Conservation (phyloP, 2,888 invertebrate species). For the Aquatica leii region DNA sequence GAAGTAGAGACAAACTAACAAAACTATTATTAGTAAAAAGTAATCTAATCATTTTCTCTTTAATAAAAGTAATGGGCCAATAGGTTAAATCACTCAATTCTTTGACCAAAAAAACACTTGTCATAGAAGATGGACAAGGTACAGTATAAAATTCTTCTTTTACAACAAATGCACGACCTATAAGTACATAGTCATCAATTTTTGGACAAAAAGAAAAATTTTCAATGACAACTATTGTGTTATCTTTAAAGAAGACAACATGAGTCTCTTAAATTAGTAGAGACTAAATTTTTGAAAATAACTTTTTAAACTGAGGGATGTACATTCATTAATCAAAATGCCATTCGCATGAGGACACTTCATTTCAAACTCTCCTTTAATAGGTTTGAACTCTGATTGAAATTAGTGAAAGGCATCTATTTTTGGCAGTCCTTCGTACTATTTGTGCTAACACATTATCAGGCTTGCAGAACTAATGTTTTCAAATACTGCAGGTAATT, state of each 20-base stretch:
- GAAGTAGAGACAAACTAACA: too few species aligned
- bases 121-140: not conserved
- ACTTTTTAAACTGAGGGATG: not conserved
- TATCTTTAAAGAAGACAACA: not conserved
- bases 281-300: slow-evolving; percentile 1
- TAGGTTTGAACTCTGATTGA: not conserved
- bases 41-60: too few species aligned
- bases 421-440: too few species aligned
- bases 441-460: too few species aligned
- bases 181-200: not conserved
- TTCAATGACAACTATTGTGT: slow-evolving; percentile 1
- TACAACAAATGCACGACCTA: not conserved
- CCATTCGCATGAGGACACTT: not conserved
- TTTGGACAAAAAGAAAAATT: slow-evolving; percentile 3
- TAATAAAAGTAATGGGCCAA: too few species aligned
- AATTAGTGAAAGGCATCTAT: too few species aligned
- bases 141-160: not conserved
- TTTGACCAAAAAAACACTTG: not conserved
- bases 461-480: too few species aligned
- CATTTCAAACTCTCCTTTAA: slow-evolving; percentile 4
- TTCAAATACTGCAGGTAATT: too few species aligned
- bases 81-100: not conserved
- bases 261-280: not conserved
- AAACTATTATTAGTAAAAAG: too few species aligned
- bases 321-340: not conserved